Evolutionary conservation across 2,797 vertebrate genomes (phyloP), one percentile per base, ranked within the genome.

Genomic region (Parauchenoglanis punctatus): DNA sequence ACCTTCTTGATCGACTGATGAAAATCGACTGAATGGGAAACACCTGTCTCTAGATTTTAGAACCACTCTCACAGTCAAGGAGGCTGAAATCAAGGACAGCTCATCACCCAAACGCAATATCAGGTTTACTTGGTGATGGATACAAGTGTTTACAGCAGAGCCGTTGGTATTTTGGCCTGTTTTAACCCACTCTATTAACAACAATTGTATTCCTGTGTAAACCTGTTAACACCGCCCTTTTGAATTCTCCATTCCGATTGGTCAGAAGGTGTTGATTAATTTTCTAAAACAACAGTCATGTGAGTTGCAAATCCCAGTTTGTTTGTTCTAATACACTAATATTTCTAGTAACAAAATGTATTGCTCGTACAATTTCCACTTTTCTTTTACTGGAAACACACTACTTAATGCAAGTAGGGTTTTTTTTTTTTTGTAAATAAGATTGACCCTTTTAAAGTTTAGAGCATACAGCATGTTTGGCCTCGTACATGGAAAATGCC

Each of bases 1-100:
- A 82, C 86, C 80, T 81, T 85, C 68, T 70, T 84, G 52, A 89
- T 77, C 76, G 77, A 86, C 70, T 84, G 59, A 67, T 88, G 88
- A 84, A 81, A 86, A 81, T 80, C 35, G 7, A 35, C 56, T 58
- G 23, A 88, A 68, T 88, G 83, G 78, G 68, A 52, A 89, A 87
- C 90, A 90, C 90, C 88, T 90, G 90, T 89, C 81, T 67, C 54
- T 72, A 28, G 61, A 73, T 88, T 89, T 86, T 72, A 28, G 76
- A 76, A 83, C 83, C 49, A 28, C 58, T 87, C 59, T 49, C 0
- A 13, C 31, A 76, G 73, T 31, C 68, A 52, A 87, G 40, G 46
- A 85, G 40, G 67, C 44, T 85, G 78, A 87, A 85, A 88, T 88
- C 81, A 76, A 54, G 40, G 31, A 72, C 54, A 28, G 75, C 67